Conservation (phyloP, 1,140 invertebrate genomes). For the Dendrolimus punctatus region DNA sequence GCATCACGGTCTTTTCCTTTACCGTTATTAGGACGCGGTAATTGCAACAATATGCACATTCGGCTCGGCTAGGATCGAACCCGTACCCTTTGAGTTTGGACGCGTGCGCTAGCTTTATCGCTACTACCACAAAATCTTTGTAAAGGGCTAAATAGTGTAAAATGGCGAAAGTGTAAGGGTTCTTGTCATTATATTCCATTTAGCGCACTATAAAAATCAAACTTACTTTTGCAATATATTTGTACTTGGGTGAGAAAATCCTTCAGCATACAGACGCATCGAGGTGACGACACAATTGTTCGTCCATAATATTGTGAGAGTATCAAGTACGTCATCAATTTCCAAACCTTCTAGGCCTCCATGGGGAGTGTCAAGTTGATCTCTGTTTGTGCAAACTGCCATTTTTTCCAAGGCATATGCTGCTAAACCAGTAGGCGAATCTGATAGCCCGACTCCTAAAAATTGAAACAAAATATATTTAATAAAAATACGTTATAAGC, state of each 20-base stretch:
- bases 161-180: no score
- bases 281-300: conserved; percentile 84
- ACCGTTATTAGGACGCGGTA: no score
- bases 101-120: no score
- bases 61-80: no score
- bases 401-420: conserved; percentile 92
- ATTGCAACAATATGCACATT: no score
- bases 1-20: no score
- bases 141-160: no score
- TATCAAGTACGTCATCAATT: conserved; percentile 88
- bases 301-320: conserved; percentile 89
- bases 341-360: conserved; percentile 80
- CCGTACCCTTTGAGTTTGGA: no score
- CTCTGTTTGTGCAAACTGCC: conserved; percentile 80
- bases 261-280: conserved; percentile 83
- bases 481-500: no score
- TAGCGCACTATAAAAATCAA: conserved; percentile 6
- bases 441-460: conserved; percentile 74
- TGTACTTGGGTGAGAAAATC: conserved; percentile 49
- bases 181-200: no score
- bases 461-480: conserved; percentile 1
- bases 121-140: no score
- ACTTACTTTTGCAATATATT: conserved; percentile 40
- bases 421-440: conserved; percentile 83
- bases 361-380: conserved; percentile 75